Evolutionary conservation across 2,113 vertebrate species (phyloP), one percentile per base, ranked within the genome.

Genomic region (Sapayoa aenigma): DNA sequence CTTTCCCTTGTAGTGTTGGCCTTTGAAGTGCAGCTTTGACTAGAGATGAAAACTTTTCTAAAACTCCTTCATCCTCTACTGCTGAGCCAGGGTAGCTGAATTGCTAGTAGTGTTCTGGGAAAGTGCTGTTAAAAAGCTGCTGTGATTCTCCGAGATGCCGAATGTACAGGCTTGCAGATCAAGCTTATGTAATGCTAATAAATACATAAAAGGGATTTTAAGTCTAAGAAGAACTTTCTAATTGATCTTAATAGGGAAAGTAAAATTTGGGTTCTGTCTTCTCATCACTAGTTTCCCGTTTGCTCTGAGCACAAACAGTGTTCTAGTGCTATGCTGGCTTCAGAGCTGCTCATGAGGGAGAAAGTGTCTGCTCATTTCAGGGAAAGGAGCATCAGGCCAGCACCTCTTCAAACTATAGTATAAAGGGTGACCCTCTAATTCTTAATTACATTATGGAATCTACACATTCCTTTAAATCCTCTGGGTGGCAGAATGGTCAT

Each of bases 161-260:
- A 74, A 46, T 35, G 46, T 17, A 49, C 49, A 83, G 50, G 55
- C 80, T 86, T 3, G 6, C 52, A 84, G 84, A 53, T 80, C 23
- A 67, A 33, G 71, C 73, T 30, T 91, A 83, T 93, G 94, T 89
- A 90, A 59, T 94, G 71, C n/a, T 86, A 83, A 78, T 58, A 84
- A 93, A 77, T 50, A 87, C 24, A 31, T 37, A 76, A 84, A 96
- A 92, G 87, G 93, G 91, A 93, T 94, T 91, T 87, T 90, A 93
- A 87, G 65, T 91, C 77, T 58, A 28, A 83, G 37, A 65, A 74
- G 14, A 89, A 62, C 50, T 92, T 92, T 23, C 12, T 85, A 85
- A 56, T 33, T 79, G 58, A 87, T 93, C 62, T 74, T 84, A 71
- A 33, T 53, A 52, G 5, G 41, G 52, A 13, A 42, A 49, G 68